These are phyloP conservation scores for Dasyornis broadbenti DNA, from an alignment of 2,113 vertebrate species.

Conservation along the genomic window DNA sequence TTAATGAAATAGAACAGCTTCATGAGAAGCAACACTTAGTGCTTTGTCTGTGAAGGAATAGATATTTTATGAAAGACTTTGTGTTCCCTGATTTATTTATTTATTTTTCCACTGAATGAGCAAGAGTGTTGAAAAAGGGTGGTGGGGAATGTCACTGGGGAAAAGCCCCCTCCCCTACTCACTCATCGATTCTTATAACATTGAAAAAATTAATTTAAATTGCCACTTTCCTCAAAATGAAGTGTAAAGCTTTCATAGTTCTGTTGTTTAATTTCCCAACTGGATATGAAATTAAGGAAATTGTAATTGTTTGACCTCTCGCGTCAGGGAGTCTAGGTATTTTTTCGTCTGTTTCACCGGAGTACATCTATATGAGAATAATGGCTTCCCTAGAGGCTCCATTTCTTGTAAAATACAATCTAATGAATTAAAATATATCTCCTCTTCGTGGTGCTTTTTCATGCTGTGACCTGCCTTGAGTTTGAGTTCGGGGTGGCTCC, in stretches of 20 bases:
- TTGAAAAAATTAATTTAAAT: slow-evolving; percentile 79
- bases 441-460: neutral
- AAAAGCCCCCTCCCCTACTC: slow-evolving; percentile 6
- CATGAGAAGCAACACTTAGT: neutral
- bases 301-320: slow-evolving; percentile 76
- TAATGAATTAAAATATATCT: slow-evolving; percentile 52
- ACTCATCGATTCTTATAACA: slow-evolving; percentile 67
- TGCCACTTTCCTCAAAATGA: slow-evolving; percentile 72
- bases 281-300: slow-evolving; percentile 74
- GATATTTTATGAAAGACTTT: neutral
- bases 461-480: neutral
- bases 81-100: neutral
- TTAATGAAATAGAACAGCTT: neutral
- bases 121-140: slow-evolving; percentile 29
- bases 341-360: slow-evolving; percentile 55
- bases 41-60: neutral
- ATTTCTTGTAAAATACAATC: neutral
- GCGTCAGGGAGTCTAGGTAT: slow-evolving; percentile 62
- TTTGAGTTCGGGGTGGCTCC: neutral
- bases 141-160: slow-evolving; percentile 16
- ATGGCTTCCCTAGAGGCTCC: slow-evolving; percentile 41
- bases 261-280: slow-evolving; percentile 77
- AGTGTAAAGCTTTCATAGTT: slow-evolving; percentile 68
- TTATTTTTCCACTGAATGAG: slow-evolving; percentile 37
- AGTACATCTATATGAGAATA: slow-evolving; percentile 56